Conservation (phyloP, 2,113 vertebrate genomes). For the Tragelaphus strepsiceros region DNA sequence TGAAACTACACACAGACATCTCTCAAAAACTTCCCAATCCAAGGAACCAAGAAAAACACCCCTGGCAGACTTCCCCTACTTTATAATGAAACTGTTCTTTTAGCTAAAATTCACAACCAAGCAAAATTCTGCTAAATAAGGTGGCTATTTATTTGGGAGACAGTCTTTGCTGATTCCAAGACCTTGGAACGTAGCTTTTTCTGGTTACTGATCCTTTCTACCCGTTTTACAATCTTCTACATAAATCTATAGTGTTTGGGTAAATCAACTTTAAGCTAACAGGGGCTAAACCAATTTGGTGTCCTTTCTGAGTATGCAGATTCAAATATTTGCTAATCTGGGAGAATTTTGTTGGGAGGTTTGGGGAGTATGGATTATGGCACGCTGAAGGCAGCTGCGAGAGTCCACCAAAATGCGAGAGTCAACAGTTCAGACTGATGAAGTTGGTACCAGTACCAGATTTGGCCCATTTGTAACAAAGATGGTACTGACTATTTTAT, state of each 20-base stretch:
- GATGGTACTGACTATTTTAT: not conserved
- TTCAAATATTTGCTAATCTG: not conserved
- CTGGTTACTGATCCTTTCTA: not conserved
- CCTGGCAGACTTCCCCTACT: not conserved
- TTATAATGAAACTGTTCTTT: slow-evolving; percentile 44
- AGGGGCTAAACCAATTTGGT: not conserved
- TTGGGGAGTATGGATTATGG: not conserved
- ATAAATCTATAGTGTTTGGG: not conserved
- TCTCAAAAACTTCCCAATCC: not conserved
- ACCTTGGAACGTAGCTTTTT: not conserved
- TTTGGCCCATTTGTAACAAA: not conserved
- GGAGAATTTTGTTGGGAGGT: not conserved
- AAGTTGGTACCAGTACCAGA: not conserved
- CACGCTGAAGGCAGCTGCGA: not conserved
- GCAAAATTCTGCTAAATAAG: slow-evolving; percentile 21
- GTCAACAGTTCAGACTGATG: not conserved
- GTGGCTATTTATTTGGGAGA: not conserved
- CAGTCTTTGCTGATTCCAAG: not conserved
- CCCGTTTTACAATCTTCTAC: not conserved
- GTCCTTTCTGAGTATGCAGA: not conserved
- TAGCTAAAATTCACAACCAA: not conserved
- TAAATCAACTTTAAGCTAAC: not conserved
- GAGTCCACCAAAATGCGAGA: too few relatives aligned
- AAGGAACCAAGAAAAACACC: slow-evolving; percentile 37
- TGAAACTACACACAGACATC: not conserved